A percentile compares a stretch with the other conserved stretches of the same genome.
phyloP scores from a whole-genome alignment of 2,797 vertebrate genomes.

The Myotis vivesi region DNA sequence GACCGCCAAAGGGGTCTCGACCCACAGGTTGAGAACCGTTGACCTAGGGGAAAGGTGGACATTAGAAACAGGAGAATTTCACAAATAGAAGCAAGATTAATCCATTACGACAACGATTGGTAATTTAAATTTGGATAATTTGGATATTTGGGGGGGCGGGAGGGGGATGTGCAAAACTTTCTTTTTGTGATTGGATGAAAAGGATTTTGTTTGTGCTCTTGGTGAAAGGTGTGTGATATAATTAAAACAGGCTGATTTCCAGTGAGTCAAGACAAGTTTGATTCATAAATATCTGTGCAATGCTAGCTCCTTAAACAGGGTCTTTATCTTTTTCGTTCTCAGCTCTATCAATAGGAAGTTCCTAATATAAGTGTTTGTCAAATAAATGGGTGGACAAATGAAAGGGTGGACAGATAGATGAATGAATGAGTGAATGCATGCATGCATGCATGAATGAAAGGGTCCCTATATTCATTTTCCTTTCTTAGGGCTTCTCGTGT shows the following conservation, averaged over 20 bases:
- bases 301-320: not conserved
- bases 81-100: not conserved
- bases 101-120: not conserved
- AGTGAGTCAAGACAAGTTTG: not conserved
- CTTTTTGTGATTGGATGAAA: not conserved
- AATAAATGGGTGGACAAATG: not conserved
- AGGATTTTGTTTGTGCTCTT: not conserved
- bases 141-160: no score
- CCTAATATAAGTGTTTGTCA: not conserved
- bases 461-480: not conserved
- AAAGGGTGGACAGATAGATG: not conserved
- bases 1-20: no score
- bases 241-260: not conserved
- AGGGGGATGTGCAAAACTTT: not conserved
- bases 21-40: no score
- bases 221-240: not conserved
- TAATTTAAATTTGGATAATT: not conserved
- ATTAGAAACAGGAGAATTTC: not conserved
- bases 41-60: no score
- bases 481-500: not conserved
- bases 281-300: not conserved
- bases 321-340: not conserved
- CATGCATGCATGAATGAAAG: not conserved
- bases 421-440: no score
- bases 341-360: not conserved